Conservation (phyloP, 2,888 invertebrate species). For the Lottia gigantea region DNA sequence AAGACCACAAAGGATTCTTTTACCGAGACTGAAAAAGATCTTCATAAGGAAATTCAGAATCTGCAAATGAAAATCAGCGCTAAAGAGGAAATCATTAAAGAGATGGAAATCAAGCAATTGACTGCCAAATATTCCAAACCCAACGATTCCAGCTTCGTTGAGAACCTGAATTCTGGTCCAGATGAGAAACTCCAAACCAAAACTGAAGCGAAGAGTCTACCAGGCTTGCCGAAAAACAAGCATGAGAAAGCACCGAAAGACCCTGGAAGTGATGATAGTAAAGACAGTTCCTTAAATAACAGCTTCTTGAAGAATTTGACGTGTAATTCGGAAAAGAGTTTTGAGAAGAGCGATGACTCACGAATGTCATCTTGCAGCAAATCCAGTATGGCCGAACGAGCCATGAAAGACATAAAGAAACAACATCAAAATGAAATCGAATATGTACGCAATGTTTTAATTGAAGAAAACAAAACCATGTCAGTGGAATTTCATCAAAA, state of each 20-base stretch:
- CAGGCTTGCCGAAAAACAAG: background rate
- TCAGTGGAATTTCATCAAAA: slow-evolving; percentile 20
- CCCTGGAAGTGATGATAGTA: background rate
- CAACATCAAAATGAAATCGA: slow-evolving; percentile 1
- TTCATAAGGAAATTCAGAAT: slow-evolving; percentile 35
- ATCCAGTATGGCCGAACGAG: background rate
- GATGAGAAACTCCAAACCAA: background rate
- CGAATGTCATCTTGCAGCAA: background rate
- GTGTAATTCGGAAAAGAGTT: background rate
- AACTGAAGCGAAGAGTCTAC: background rate
- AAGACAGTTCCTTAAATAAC: background rate
- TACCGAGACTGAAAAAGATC: background rate
- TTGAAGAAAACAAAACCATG: slow-evolving; percentile 12
- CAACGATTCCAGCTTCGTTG: background rate
- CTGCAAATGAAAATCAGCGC: slow-evolving; percentile 37
- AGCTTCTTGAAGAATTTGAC: background rate
- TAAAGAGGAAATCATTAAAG: slow-evolving; percentile 41
- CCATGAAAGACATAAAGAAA: background rate
- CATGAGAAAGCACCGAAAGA: background rate
- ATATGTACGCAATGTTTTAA: background rate
- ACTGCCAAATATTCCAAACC: background rate
- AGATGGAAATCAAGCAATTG: slow-evolving; percentile 40
- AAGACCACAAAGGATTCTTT: background rate
- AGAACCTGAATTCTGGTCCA: background rate
- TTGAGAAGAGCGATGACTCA: slow-evolving; percentile 2